A percentile compares a stretch with the other conserved stretches of the same genome.
Conservation (phyloP, 2,113 vertebrate genomes). For the Alectura lathami region DNA sequence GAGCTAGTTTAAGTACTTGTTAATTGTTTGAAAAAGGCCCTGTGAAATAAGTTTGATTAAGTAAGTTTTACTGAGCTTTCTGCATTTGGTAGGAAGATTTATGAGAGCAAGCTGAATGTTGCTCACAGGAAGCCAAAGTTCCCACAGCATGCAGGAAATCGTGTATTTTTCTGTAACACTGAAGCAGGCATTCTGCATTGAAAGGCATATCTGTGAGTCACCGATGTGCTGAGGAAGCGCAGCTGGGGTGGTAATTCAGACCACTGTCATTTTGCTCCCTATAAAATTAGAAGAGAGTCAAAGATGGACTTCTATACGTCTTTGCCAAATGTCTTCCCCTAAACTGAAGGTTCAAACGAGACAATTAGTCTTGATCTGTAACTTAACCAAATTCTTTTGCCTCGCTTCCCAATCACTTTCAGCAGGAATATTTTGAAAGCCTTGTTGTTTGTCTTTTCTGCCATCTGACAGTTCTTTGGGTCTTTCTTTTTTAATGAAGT, state of each 20-base stretch:
- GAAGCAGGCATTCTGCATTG: conserved; percentile 60
- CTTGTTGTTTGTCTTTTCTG: background rate
- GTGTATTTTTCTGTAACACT: conserved; percentile 26
- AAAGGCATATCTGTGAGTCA: conserved; percentile 56
- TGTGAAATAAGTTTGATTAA: conserved; percentile 52
- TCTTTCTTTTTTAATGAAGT: background rate
- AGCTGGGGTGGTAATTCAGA: conserved; percentile 56
- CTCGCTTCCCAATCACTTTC: background rate
- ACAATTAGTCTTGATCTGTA: conserved; percentile 10
- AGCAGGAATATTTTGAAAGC: background rate
- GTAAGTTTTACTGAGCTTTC: conserved; percentile 46
- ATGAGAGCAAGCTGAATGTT: conserved; percentile 57
- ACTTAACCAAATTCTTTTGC: background rate
- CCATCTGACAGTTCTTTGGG: background rate
- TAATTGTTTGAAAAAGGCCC: conserved; percentile 5
- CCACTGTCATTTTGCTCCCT: conserved; percentile 30
- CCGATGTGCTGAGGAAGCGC: conserved; percentile 55
- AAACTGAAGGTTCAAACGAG: background rate
- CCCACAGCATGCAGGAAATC: conserved; percentile 71
- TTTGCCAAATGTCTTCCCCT: conserved; percentile 1
- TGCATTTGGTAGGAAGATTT: conserved; percentile 67
- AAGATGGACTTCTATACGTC: background rate
- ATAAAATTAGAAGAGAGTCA: conserved; percentile 18
- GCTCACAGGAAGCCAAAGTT: conserved; percentile 66
- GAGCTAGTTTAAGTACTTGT: background rate